Conservation (phyloP, 2,113 vertebrate species). For the Microtus pennsylvanicus region DNA sequence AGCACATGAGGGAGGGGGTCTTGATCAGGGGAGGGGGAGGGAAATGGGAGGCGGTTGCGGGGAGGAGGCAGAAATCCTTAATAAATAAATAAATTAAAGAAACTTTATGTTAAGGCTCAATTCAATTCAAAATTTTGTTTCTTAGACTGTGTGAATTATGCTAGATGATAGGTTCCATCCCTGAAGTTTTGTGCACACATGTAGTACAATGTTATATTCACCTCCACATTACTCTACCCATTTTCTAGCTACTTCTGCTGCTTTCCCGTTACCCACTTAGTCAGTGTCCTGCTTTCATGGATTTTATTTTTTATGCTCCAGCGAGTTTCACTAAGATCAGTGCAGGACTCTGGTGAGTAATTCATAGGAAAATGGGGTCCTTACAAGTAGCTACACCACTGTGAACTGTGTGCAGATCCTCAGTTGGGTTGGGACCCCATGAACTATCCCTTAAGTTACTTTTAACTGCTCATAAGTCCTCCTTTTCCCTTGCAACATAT, state of each 20-base stretch:
- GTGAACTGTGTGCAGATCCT: not conserved
- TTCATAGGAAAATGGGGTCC: not conserved
- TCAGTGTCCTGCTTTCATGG: not conserved
- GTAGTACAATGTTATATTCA: not conserved
- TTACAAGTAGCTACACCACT: not conserved
- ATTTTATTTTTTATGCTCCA: not conserved
- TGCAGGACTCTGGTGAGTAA: not conserved
- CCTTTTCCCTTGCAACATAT: not conserved
- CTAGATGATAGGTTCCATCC: not conserved
- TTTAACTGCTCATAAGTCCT: not conserved
- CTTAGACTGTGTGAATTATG: not conserved
- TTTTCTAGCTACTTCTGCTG: not conserved
- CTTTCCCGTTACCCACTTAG: not conserved
- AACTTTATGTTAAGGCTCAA: conserved; percentile 17
- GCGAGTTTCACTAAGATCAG: not conserved
- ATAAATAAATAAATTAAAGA: no score
- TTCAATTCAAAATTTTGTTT: not conserved
- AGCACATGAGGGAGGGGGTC: no score
- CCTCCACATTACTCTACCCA: not conserved
- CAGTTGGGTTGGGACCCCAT: not conserved
- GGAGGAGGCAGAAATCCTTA: no score
- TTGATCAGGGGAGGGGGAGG: no score
- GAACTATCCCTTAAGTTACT: not conserved
- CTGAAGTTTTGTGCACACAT: not conserved
- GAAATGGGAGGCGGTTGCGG: no score